Base-by-base conservation (phyloP, 2,113 vertebrate genomes). In the Scolopax mira region DNA sequence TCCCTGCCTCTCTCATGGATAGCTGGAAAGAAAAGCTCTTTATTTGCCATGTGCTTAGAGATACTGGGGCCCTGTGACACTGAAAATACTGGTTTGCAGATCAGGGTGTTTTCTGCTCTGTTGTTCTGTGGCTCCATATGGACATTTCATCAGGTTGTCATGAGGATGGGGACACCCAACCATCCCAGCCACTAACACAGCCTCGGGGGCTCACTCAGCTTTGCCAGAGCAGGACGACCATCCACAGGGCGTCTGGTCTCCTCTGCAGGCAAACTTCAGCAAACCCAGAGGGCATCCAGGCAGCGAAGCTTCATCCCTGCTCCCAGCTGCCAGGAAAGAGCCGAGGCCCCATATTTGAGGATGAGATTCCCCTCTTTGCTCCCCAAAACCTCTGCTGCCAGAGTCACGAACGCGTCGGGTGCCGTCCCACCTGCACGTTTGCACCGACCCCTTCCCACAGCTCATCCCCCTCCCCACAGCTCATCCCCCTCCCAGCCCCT, bases 111-210 rank as follows among this genome's bases (percentile, higher is more conserved):
- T 61, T 73, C 44, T 24, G 31, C 44, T 30, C 62, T 42, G 54
- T 30, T 1, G 1, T 10, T 23, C 70, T 31, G 31, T 18, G 54
- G 19, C 13, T 69, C 73, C 2, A 0, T 13, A 31, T 0, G 5
- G 30, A 8, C 5, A 1, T 11, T 1, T 3, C 0, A 4, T 41
- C 65, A 58, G 41, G 35, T 18, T n/a, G 51, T 11, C 2, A 0
- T 11, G 67, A 24, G 60, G 66, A 54, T 1, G 8, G 60, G 27
- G 39, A 30, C 24, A 48, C 5, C 31, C 73, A 33, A 13, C 42
- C 66, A 19, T 11, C 62, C 67, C 1, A 1, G 39, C 6, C 1
- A 10, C 30, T 3, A 30, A 14, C 8, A 2, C 49, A 35, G 61
- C 44, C 37, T 22, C 1, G 6, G 82, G 61, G 64, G 7, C 18